Base-by-base conservation (phyloP, 1,140 invertebrate species). In the Ectropis grisescens region DNA sequence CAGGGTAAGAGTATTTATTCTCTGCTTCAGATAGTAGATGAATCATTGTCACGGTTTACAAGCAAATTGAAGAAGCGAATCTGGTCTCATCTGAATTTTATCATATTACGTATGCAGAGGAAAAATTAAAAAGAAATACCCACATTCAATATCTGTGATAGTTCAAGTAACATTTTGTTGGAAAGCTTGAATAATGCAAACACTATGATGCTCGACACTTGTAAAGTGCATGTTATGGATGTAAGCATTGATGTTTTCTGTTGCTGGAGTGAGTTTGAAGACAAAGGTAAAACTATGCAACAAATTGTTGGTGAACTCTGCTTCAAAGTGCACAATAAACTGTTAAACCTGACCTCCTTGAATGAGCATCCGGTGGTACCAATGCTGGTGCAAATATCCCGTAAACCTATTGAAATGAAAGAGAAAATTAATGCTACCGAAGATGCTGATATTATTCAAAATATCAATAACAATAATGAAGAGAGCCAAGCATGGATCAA, bases 231-330 rank as follows among this genome's bases (percentile, higher is more conserved):
- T 10, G 47, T 79, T 9, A 79, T 76, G 67, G 57, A 54, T 38
- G 50, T 81, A 0, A 81, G 62, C 47, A 54, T 81, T 33, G 64
- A 81, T 29, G 58, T 76, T 45, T 81, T 70, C 44, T 81, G 76
- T 57, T 58, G 71, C 10, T 81, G 76, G 76, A 75, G 67, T 55
- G 76, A 81, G 40, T 76, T 59, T 69, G 60, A 66, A 47, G 58
- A 70, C 13, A 47, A 56, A 37, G 58, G 56, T 7, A 54, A 54
- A 49, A 72, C 31, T 16, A 66, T 75, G 61, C 76, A 81, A 35
- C 56, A 67, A 41, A 46, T 28, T 23, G 59, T 81, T 37, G 71
- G 71, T 13, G 61, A 75, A 36, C 28, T 69, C 2, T 61, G 57
- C 37, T 56, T 66, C 32, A 65, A 60, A 38, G 36, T 76, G 9